Percentiles rank a stretch among this genome's conserved stretches.
Evolutionary conservation across 2,888 invertebrate species (phyloP).

Genomic region (Listrodromus nycthemerus): DNA sequence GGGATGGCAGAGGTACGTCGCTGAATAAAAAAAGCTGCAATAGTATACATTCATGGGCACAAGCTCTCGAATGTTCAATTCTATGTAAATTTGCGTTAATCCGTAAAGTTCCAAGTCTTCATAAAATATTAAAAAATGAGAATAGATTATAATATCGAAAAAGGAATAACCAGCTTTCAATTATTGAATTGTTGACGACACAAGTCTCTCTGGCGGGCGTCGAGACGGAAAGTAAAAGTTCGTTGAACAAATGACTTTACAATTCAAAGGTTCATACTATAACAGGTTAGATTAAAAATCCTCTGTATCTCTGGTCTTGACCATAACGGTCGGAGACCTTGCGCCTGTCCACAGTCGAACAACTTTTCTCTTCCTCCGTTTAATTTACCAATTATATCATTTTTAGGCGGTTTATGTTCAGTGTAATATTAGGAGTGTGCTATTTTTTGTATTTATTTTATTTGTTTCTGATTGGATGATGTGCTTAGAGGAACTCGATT

Average conservation of each 20-base stretch:
- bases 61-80: too few relatives aligned
- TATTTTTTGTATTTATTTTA: too few relatives aligned
- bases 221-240: neutral
- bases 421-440: too few relatives aligned
- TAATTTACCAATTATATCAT: too few relatives aligned
- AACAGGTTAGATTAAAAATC: neutral
- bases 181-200: slow-evolving; percentile 42
- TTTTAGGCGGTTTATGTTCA: too few relatives aligned
- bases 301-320: slow-evolving; percentile 7
- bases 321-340: slow-evolving; percentile 50
- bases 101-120: too few relatives aligned
- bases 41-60: too few relatives aligned
- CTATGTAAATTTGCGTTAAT: too few relatives aligned
- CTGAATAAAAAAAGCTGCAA: slow-evolving; percentile 1
- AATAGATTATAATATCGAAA: neutral
- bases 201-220: slow-evolving; percentile 41
- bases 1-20: slow-evolving; percentile 15
- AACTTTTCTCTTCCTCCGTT: slow-evolving; percentile 52
- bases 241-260: neutral
- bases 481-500: slow-evolving; percentile 37
- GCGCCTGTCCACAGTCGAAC: slow-evolving; percentile 66
- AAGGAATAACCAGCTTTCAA: slow-evolving; percentile 22
- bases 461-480: slow-evolving; percentile 54
- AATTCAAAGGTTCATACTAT: neutral
- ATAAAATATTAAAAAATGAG: too few relatives aligned